phyloP scores from a whole-genome alignment of 2,797 vertebrate species.

The Sebastes aleutianus region DNA sequence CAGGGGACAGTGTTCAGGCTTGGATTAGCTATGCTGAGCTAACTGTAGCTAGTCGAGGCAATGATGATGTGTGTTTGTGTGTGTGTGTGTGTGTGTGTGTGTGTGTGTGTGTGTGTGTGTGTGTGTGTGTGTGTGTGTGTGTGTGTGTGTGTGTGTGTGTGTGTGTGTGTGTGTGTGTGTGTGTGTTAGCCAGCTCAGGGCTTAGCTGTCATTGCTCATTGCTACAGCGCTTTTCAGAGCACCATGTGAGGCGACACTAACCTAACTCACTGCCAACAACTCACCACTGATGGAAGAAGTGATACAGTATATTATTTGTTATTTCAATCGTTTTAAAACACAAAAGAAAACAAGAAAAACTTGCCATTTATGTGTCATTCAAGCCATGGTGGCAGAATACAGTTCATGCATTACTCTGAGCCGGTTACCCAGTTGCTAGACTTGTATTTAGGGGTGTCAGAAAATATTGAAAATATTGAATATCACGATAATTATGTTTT shows the following conservation, averaged over 20 bases:
- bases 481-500: too few species aligned
- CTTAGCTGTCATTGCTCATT: constrained; percentile 45
- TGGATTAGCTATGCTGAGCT: constrained; percentile 26
- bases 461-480: too few species aligned
- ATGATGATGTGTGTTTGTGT: background rate
- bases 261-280: background rate
- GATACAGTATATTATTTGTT: background rate
- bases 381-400: background rate
- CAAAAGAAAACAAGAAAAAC: too few species aligned
- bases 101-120: constrained; percentile 5
- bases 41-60: constrained; percentile 13
- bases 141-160: background rate
- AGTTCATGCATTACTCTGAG: background rate
- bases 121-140: constrained; percentile 3
- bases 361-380: background rate
- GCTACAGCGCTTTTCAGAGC: constrained; percentile 18
- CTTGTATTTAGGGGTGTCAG: too few species aligned
- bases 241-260: constrained; percentile 11
- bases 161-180: background rate
- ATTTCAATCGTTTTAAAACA: background rate
- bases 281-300: background rate
- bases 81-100: background rate
- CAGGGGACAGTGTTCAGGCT: background rate
- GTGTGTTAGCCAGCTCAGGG: constrained; percentile 9
- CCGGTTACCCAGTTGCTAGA: background rate